Conservation (phyloP, 2,888 invertebrate species). For the Alloscopus bannaensis region DNA sequence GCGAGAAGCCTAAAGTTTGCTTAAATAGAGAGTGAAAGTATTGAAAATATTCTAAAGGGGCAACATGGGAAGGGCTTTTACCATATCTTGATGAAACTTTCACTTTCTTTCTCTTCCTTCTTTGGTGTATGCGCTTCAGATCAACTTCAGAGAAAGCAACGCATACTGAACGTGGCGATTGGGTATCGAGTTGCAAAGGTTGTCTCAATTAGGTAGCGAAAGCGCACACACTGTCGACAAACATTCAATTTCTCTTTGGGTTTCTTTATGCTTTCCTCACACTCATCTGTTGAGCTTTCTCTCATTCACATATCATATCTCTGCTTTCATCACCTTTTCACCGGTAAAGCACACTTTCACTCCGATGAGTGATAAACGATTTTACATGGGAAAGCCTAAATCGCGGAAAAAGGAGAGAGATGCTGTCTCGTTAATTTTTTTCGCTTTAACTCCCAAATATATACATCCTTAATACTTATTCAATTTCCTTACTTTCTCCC, state of each 20-base stretch:
- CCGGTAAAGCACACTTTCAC: background rate
- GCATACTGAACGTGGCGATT: too few relatives aligned
- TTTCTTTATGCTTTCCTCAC: too few relatives aligned
- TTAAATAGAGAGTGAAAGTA: too few relatives aligned
- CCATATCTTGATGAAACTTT: too few relatives aligned
- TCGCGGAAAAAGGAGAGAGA: background rate
- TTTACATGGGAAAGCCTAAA: background rate
- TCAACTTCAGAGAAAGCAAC: too few relatives aligned
- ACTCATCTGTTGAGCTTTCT: background rate
- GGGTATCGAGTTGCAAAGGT: constrained; percentile 2
- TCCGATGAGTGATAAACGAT: background rate
- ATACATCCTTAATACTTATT: background rate
- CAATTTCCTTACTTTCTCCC: background rate
- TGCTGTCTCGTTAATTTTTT: background rate
- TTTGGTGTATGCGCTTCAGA: too few relatives aligned
- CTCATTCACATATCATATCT: background rate
- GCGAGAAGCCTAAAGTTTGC: too few relatives aligned
- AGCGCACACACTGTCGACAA: background rate
- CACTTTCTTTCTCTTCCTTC: too few relatives aligned
- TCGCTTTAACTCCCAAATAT: background rate
- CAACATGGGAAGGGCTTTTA: too few relatives aligned
- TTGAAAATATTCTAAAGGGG: too few relatives aligned
- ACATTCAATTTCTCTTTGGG: too few relatives aligned
- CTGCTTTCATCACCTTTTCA: background rate
- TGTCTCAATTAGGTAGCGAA: constrained; percentile 4